These are phyloP conservation scores for Brachyptera putata DNA, from an alignment of 2,888 invertebrate genomes.

Conservation along the genomic window DNA sequence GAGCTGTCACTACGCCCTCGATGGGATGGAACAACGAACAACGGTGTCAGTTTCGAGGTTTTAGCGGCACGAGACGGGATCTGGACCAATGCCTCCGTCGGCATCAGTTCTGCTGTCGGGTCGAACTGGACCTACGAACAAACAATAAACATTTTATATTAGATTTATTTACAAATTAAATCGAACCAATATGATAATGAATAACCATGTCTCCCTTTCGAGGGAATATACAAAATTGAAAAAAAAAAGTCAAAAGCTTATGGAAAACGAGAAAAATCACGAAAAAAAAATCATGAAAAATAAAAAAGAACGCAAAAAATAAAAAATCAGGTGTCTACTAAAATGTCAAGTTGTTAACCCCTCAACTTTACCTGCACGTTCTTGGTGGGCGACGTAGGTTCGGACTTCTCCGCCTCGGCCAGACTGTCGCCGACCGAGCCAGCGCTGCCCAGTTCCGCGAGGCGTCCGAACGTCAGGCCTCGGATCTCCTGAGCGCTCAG, in stretches of 20 bases:
- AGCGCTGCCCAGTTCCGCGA: conserved; percentile 55
- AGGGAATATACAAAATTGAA: too few species aligned
- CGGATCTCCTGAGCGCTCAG: conserved; percentile 90
- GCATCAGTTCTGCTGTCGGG: conserved; percentile 64
- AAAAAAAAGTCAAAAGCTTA: too few species aligned
- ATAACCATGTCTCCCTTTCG: too few species aligned
- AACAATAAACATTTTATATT: background rate
- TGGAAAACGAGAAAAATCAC: too few species aligned
- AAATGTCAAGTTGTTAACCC: too few species aligned
- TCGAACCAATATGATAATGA: background rate
- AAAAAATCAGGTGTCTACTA: too few species aligned
- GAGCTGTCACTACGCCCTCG: conserved; percentile 74
- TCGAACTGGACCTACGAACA: conserved; percentile 35
- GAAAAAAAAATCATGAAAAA: too few species aligned
- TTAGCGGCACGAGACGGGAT: conserved; percentile 54
- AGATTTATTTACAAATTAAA: too few species aligned
- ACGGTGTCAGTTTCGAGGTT: conserved; percentile 37
- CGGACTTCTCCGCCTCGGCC: conserved; percentile 29
- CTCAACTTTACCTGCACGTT: conserved; percentile 13
- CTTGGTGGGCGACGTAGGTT: conserved; percentile 2
- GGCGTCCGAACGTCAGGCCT: conserved; percentile 69
- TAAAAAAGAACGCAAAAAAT: too few species aligned
- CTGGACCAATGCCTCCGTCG: conserved; percentile 64
- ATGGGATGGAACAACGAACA: conserved; percentile 74
- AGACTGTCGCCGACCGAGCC: conserved; percentile 21